A percentile compares a stretch with the other conserved stretches of the same genome.
phyloP scores from a whole-genome alignment of 2,888 invertebrate genomes.

The Lamellibrachia columna region DNA sequence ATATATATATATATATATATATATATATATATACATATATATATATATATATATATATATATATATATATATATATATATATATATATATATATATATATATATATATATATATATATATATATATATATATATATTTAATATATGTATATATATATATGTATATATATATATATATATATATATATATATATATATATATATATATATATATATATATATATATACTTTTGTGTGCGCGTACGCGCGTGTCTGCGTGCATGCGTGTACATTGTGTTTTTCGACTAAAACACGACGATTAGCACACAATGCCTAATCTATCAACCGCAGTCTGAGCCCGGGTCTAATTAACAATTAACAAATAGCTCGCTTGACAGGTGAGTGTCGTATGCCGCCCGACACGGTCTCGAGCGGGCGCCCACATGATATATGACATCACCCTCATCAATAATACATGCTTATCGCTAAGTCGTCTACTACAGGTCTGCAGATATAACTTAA shows the following conservation, averaged over 20 bases:
- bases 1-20: neutral
- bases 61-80: too few relatives aligned
- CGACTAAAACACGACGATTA: neutral
- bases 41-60: neutral
- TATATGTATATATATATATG: too few relatives aligned
- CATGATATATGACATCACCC: conserved; percentile 16
- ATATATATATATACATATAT: neutral
- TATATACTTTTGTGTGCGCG: too few relatives aligned
- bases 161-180: too few relatives aligned
- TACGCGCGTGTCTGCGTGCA: neutral
- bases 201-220: too few relatives aligned
- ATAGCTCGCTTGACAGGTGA: neutral
- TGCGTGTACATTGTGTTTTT: neutral
- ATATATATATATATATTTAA: too few relatives aligned
- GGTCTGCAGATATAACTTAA: neutral
- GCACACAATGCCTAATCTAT: neutral
- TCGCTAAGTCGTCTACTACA: neutral
- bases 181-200: too few relatives aligned
- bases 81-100: too few relatives aligned
- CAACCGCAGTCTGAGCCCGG: neutral
- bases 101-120: too few relatives aligned
- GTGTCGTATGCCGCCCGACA: neutral
- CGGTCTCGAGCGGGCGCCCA: neutral
- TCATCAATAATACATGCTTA: conserved; percentile 16
- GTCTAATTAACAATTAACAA: neutral